Conservation (phyloP, 2,888 invertebrate genomes). For the Zaprionus bogoriensis region DNA sequence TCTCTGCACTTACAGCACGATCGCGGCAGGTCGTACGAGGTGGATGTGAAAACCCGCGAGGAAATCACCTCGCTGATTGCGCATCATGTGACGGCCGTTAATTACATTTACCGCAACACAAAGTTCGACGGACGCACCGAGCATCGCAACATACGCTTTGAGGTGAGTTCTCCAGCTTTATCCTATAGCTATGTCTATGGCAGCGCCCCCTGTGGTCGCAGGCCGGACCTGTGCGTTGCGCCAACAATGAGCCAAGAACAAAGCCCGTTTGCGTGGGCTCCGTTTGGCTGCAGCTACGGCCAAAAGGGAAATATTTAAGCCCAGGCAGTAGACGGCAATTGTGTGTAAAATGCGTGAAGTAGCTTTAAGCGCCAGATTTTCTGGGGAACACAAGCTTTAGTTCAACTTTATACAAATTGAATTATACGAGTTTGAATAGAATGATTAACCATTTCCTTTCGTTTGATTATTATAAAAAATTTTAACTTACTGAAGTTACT, state of each 20-base stretch:
- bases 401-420: no score
- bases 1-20: constrained; percentile 86
- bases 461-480: no score
- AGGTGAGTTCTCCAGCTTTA: constrained; percentile 85
- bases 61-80: constrained; percentile 98
- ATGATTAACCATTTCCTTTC: no score
- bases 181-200: background rate
- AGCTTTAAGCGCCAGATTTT: constrained; percentile 10
- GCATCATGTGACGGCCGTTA: constrained; percentile 99
- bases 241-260: constrained; percentile 37
- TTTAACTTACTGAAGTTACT: no score
- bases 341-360: constrained; percentile 10
- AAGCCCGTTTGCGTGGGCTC: constrained; percentile 11
- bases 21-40: constrained; percentile 86
- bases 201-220: constrained; percentile 35
- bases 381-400: no score
- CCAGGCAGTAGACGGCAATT: constrained; percentile 22
- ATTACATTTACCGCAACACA: constrained; percentile 97
- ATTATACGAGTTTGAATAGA: no score
- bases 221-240: no score
- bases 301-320: constrained; percentile 6
- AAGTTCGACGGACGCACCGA: constrained; percentile 95
- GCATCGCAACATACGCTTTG: constrained; percentile 97
- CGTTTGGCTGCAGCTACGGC: background rate
- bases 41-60: constrained; percentile 95